Evolutionary conservation across 2,888 invertebrate genomes (phyloP), one percentile per base, ranked within the genome.

Genomic region (Phengaris alcon): DNA sequence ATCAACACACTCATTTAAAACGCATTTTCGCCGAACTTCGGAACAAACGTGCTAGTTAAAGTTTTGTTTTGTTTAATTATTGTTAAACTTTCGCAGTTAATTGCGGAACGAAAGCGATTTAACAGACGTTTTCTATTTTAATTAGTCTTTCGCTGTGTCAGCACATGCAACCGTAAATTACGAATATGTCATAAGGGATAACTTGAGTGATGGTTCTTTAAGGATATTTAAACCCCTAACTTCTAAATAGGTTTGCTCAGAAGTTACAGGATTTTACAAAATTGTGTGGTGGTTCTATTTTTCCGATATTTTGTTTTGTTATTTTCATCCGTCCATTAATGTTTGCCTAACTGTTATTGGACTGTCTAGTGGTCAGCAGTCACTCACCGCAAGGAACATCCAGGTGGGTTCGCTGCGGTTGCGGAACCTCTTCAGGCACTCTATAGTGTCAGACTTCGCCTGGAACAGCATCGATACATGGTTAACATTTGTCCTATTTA

Each of bases 351-450:
- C 48, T 48, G 48, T 48, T 48, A 1, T 1, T 35, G 35, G 35
- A 35, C 35, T 35, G 35, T 35, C 35, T 35, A 4, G 35, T 35
- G 4, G 48, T 1, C 48, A 48, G 48, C 48, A 6, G 48, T 52
- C 64, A 84, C 94, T 94, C 94, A 97, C 97, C 77, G 95, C 95
- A 78, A 97, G 95, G 82, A 98, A 97, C 90, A 98, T 95, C 97
- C 98, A 98, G 0, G 97, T 97, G 0, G 98, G 98, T 85, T 98
- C 97, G 86, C 98, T 97, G 82, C 95, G 96, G 76, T 96, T 96
- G 44, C 96, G 93, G 87, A 98, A 98, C 75, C 97, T 94, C 82
- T 95, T 94, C 73, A 98, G 87, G 68, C 94, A 94, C 69, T 95
- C 94, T 75, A 98, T 96, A 0, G 95, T 94, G 85, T 98, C 97